These are phyloP conservation scores for Drosophila cognata DNA, from an alignment of 2,888 invertebrate genomes.

Conservation along the genomic window DNA sequence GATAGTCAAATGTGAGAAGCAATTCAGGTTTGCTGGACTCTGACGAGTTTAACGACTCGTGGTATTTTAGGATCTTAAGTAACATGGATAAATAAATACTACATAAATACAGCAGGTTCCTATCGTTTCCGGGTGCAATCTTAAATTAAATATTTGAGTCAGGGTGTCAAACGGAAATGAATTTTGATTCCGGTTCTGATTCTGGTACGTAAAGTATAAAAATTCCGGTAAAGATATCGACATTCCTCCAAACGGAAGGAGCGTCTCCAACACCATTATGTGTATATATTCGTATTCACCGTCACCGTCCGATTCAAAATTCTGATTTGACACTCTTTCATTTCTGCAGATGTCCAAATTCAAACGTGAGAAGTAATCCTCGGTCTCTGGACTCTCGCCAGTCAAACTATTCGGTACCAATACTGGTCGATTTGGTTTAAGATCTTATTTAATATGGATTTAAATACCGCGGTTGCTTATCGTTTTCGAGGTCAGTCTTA, in stretches of 20 bases:
- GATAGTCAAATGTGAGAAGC: background rate
- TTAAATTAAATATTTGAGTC: background rate
- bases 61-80: background rate
- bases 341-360: no score
- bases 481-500: background rate
- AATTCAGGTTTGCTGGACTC: background rate
- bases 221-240: background rate
- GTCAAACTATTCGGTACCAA: background rate
- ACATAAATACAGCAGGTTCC: background rate
- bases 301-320: no score
- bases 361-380: background rate
- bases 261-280: no score
- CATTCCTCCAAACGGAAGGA: background rate
- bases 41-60: background rate
- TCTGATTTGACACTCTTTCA: no score
- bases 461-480: background rate
- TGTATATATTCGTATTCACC: no score
- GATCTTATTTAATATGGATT: background rate
- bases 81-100: no score
- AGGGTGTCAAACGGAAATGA: background rate
- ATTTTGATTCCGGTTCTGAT: background rate
- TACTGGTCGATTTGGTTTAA: background rate
- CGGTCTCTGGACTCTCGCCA: background rate
- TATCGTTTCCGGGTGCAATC: background rate
- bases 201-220: background rate